Conservation (phyloP, 1,140 invertebrate genomes). For the Procambarus virginalis region DNA sequence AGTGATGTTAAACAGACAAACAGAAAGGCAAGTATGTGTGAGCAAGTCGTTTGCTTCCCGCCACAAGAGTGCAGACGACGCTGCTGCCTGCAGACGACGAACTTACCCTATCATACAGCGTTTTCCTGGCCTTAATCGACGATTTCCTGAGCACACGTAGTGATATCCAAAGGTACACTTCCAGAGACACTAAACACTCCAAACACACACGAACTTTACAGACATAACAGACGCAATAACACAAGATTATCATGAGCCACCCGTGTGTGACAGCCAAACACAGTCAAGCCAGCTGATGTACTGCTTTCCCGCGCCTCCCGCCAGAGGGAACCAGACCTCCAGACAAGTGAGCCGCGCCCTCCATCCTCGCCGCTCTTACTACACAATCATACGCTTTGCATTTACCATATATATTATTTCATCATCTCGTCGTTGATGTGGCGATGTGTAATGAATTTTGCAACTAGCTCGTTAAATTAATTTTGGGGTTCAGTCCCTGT, state of each 20-base stretch:
- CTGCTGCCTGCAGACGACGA: constrained; percentile 6
- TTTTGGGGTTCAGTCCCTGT: too few species aligned
- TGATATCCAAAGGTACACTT: background rate
- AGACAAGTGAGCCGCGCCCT: background rate
- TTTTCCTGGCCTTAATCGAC: background rate
- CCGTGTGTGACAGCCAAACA: background rate
- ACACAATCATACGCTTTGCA: too few species aligned
- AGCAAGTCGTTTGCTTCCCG: background rate
- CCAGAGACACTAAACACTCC: background rate
- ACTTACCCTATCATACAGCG: background rate
- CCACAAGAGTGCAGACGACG: background rate
- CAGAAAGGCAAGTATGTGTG: too few species aligned
- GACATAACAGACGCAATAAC: background rate
- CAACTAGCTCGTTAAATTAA: too few species aligned
- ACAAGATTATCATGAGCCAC: background rate
- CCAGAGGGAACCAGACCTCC: background rate
- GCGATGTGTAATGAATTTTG: too few species aligned
- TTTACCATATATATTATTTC: too few species aligned
- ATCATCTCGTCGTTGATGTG: too few species aligned
- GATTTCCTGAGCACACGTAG: background rate
- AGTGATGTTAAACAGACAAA: too few species aligned
- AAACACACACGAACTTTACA: background rate
- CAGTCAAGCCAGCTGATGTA: constrained; percentile 1
- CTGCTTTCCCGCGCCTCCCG: constrained; percentile 1
- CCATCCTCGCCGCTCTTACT: too few species aligned